Percentiles rank a stretch among this genome's conserved stretches.
These are phyloP conservation scores for Pterois miles DNA, from an alignment of 2,797 vertebrate genomes.

Conservation along the genomic window DNA sequence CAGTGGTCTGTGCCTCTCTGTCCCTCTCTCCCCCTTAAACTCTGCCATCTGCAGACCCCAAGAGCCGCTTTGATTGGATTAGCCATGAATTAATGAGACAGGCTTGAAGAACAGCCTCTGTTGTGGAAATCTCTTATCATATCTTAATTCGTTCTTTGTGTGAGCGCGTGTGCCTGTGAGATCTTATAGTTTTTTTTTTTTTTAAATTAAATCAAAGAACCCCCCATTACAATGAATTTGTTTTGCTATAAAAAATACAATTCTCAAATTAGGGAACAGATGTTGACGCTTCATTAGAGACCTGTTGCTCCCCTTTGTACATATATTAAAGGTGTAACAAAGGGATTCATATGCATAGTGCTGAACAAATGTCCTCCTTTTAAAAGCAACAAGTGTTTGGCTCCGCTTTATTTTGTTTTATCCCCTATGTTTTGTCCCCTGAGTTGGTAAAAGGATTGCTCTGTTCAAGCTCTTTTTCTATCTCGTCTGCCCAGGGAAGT, in stretches of 20 bases:
- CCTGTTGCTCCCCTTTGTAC: conserved; percentile 50
- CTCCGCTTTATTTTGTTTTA: conserved; percentile 43
- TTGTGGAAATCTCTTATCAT: conserved; percentile 79
- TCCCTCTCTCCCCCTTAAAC: conserved; percentile 36
- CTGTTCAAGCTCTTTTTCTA: conserved; percentile 33
- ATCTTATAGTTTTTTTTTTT: conserved; percentile 44
- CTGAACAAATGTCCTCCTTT: conserved; percentile 15
- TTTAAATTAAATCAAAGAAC: conserved; percentile 47
- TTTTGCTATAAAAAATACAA: neutral
- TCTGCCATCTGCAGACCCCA: conserved; percentile 79
- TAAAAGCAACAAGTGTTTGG: conserved; percentile 49
- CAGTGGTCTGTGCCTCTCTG: conserved; percentile 28
- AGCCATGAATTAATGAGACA: conserved; percentile 82
- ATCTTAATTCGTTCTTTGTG: conserved; percentile 79
- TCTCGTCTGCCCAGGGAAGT: conserved; percentile 45
- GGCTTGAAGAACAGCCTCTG: conserved; percentile 76
- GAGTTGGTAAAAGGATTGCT: conserved; percentile 27
- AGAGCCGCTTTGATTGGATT: conserved; percentile 83
- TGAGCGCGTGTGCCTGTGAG: conserved; percentile 51
- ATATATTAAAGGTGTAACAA: neutral
- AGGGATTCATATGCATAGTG: neutral
- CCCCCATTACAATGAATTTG: neutral
- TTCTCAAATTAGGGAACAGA: neutral
- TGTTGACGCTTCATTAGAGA: conserved; percentile 3
- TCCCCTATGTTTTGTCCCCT: too few species aligned